Evolutionary conservation across 2,888 invertebrate genomes (phyloP).

Genomic region (Drosophila bunnanda): DNA sequence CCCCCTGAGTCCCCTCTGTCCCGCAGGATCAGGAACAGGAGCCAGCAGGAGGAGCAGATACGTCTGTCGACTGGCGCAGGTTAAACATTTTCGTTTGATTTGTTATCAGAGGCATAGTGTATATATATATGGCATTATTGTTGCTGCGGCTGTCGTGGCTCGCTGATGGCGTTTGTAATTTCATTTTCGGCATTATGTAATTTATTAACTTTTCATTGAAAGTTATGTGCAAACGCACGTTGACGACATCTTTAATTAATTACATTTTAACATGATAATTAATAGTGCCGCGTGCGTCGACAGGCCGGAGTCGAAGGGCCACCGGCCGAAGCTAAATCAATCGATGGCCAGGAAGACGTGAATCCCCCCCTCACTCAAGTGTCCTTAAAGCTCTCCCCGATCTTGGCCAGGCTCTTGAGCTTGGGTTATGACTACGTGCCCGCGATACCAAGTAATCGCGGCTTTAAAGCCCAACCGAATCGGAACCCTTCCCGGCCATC

Average conservation of each 20-base stretch:
- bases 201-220: constrained; percentile 80
- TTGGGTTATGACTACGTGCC: constrained; percentile 35
- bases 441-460: constrained; percentile 7
- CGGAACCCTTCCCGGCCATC: constrained; percentile 8
- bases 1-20: not conserved
- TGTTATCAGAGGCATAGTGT: constrained; percentile 58
- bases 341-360: constrained; percentile 13
- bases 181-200: constrained; percentile 76
- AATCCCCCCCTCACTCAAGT: not conserved
- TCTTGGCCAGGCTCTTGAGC: constrained; percentile 7
- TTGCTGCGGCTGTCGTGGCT: constrained; percentile 52
- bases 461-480: constrained; percentile 13
- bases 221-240: constrained; percentile 71
- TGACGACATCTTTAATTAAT: constrained; percentile 79
- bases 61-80: constrained; percentile 30
- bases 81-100: constrained; percentile 68
- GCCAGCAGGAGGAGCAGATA: constrained; percentile 14
- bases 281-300: constrained; percentile 65
- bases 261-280: constrained; percentile 79
- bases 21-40: not conserved
- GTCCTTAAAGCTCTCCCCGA: constrained; percentile 13
- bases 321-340: constrained; percentile 23
- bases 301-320: constrained; percentile 36
- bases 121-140: constrained; percentile 19
- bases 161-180: constrained; percentile 75